Evolutionary conservation across 2,888 invertebrate genomes (phyloP).

Genomic region (Hylaea fasciaria): DNA sequence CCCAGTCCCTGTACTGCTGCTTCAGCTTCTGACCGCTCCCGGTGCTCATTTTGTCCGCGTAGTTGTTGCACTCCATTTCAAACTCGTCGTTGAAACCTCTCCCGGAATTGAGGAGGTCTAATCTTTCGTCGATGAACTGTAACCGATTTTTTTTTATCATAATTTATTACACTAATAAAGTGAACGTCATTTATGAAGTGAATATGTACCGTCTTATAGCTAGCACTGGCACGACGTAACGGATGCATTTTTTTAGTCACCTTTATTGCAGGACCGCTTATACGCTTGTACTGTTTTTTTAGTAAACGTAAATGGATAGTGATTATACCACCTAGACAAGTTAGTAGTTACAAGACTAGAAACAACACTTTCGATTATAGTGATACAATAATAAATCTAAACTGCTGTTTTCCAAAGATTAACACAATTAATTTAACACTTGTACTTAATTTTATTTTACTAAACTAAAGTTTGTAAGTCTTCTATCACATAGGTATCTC

Average conservation of each 20-base stretch:
- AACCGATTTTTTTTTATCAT: conserved; percentile 1
- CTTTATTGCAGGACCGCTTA: background rate
- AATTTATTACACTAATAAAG: background rate
- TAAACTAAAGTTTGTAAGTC: too few relatives aligned
- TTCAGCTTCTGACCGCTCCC: conserved; percentile 79
- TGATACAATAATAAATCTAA: too few relatives aligned
- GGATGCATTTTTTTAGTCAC: conserved; percentile 1
- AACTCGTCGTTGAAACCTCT: conserved; percentile 97
- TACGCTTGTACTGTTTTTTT: too few relatives aligned
- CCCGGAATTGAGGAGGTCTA: conserved; percentile 96
- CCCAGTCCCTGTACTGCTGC: conserved; percentile 89
- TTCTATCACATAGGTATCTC: too few relatives aligned
- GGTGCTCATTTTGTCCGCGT: conserved; percentile 83
- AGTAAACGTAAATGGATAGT: too few relatives aligned
- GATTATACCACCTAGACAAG: too few relatives aligned
- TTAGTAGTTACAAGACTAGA: too few relatives aligned
- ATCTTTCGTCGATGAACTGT: conserved; percentile 97
- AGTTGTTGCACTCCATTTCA: conserved; percentile 89
- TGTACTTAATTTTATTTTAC: too few relatives aligned
- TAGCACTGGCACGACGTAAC: background rate
- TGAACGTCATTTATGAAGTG: background rate
- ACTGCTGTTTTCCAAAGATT: too few relatives aligned
- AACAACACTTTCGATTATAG: too few relatives aligned
- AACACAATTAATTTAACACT: too few relatives aligned
- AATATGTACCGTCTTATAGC: conserved; percentile 10